A percentile compares a stretch with the other conserved stretches of the same genome.
These are phyloP conservation scores for Darevskia nairensis DNA, from an alignment of 2,797 vertebrate genomes.

Conservation along the genomic window DNA sequence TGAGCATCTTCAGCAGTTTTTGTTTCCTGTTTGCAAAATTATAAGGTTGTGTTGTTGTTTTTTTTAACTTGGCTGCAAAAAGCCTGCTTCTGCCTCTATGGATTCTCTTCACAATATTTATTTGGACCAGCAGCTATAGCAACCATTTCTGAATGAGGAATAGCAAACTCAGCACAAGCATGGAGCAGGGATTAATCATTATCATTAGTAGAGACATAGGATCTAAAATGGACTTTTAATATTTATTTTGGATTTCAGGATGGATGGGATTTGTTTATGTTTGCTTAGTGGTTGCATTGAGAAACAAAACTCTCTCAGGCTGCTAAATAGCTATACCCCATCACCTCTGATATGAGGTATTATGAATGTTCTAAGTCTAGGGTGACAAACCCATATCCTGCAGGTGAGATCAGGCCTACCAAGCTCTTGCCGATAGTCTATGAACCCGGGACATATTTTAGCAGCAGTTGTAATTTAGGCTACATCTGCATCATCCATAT, in stretches of 20 bases:
- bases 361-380: background rate
- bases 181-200: slow-evolving; percentile 63
- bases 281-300: background rate
- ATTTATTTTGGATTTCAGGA: slow-evolving; percentile 48
- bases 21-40: slow-evolving; percentile 51
- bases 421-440: too few relatives aligned
- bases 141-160: slow-evolving; percentile 54
- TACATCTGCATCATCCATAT: too few relatives aligned
- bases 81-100: slow-evolving; percentile 43
- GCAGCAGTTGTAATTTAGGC: too few relatives aligned
- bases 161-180: slow-evolving; percentile 45
- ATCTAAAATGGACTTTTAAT: slow-evolving; percentile 45
- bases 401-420: background rate
- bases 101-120: slow-evolving; percentile 52
- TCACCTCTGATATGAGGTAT: background rate
- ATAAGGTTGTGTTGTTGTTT: slow-evolving; percentile 23
- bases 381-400: background rate
- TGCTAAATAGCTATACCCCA: background rate
- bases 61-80: slow-evolving; percentile 39
- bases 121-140: slow-evolving; percentile 52
- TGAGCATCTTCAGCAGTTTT: slow-evolving; percentile 34
- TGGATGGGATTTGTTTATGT: slow-evolving; percentile 28
- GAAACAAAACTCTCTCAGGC: background rate
- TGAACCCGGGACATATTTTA: too few relatives aligned
- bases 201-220: slow-evolving; percentile 56